These are phyloP conservation scores for Globia sparganii DNA, from an alignment of 2,888 invertebrate genomes.

Conservation along the genomic window DNA sequence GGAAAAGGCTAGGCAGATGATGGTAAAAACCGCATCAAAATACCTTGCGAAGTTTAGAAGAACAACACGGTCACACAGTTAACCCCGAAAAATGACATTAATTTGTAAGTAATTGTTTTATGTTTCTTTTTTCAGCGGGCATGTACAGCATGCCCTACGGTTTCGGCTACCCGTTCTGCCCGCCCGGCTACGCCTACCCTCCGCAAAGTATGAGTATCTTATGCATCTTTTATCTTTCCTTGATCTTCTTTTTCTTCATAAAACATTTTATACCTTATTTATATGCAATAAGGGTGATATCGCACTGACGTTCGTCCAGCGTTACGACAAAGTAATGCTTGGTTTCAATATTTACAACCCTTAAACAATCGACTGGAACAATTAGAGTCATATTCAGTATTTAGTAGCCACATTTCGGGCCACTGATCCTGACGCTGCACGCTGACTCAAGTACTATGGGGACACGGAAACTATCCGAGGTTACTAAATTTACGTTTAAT, in stretches of 20 bases:
- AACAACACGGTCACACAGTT: background rate
- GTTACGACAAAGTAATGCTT: background rate
- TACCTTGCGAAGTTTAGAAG: background rate
- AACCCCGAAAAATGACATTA: background rate
- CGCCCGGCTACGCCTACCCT: constrained; percentile 80
- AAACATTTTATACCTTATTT: background rate
- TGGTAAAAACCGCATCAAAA: background rate
- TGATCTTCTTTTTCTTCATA: background rate
- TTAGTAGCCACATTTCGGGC: background rate
- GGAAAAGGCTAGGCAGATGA: no score
- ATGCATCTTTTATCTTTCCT: background rate
- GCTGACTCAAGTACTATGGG: no score
- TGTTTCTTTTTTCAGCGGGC: constrained; percentile 70
- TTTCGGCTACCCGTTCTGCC: constrained; percentile 82
- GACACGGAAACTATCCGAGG: no score
- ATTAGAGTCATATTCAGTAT: background rate
- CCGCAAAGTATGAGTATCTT: constrained; percentile 85
- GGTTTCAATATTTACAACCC: background rate
- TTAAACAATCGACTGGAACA: background rate
- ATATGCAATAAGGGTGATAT: background rate
- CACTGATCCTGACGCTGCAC: no score
- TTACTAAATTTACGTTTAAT: no score
- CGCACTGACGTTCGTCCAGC: background rate
- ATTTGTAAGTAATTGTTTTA: background rate
- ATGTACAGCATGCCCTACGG: constrained; percentile 82